These are phyloP conservation scores for Eupithecia dodoneata DNA, from an alignment of 2,888 invertebrate species.

Conservation along the genomic window DNA sequence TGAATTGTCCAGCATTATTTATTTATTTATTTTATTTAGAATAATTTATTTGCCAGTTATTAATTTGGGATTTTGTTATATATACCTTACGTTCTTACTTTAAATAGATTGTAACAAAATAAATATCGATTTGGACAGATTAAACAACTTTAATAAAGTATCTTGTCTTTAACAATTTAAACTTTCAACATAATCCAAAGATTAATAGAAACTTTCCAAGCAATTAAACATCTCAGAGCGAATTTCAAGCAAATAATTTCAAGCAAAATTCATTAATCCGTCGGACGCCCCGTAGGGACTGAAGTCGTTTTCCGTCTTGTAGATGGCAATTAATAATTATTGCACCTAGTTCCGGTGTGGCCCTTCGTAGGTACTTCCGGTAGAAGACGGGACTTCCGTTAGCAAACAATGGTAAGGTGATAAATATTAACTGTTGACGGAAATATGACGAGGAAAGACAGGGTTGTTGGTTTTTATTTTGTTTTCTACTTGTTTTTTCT, in stretches of 20 bases:
- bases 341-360: slow-evolving; percentile 79
- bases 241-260: slow-evolving; percentile 47
- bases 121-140: background rate
- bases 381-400: slow-evolving; percentile 39
- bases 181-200: slow-evolving; percentile 39
- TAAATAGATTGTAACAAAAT: background rate
- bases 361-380: slow-evolving; percentile 61
- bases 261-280: slow-evolving; percentile 53
- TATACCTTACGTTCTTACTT: background rate
- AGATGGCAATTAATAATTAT: slow-evolving; percentile 81
- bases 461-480: slow-evolving; percentile 41
- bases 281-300: slow-evolving; percentile 65
- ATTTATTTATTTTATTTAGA: too few species aligned
- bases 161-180: slow-evolving; percentile 22
- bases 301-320: slow-evolving; percentile 62
- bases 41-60: background rate
- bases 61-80: background rate
- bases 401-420: slow-evolving; percentile 56
- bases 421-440: slow-evolving; percentile 54
- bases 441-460: slow-evolving; percentile 52
- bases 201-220: slow-evolving; percentile 47
- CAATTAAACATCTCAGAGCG: slow-evolving; percentile 47
- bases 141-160: background rate
- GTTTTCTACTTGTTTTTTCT: slow-evolving; percentile 11
- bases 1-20: too few species aligned